Base-by-base conservation (phyloP, 2,113 vertebrate genomes). In the Coracopsis vasa region DNA sequence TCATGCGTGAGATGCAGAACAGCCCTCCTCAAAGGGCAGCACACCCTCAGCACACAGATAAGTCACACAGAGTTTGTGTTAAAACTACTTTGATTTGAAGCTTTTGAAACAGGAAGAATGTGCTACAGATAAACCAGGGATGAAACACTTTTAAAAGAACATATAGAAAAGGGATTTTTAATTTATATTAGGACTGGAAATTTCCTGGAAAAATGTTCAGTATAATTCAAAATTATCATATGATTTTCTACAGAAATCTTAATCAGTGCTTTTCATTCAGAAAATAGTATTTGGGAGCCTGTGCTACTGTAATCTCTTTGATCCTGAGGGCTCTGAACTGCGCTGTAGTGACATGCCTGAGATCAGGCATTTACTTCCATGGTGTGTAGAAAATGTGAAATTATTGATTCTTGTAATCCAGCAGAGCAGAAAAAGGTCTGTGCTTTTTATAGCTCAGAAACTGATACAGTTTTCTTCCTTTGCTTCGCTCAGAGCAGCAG, bases 381-480 rank as follows among this genome's bases (percentile, higher is more conserved):
- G 65, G 31, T 61, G 41, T 75, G 79, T 53, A 83, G 71, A 82
- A 96, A 94, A 96, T 66, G 65, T 86, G 80, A 87, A 95, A 79
- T 84, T 88, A 92, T 77, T 84, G 65, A 90, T 95, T 96, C 74
- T 81, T 94, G 65, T 93, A 88, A 91, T 70, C 86, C 94, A 90
- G 65, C 45, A 29, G 89, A 86, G 79, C 91, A 94, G 65, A 67
- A 81, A 90, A 92, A 88, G 71, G 37, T 41, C 54, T 80, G 35
- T 86, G 73, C 70, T 92, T 95, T 93, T 77, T 78, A 53, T 80
- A 95, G 92, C 41, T 88, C 65, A 70, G 83, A 62, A 94, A 67
- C 61, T 28, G 88, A 90, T 91, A 45, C 13, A 29, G 18, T 80
- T 91, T 90, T 74, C 60, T 78, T 86, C 37, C 86, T 72, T 88